Evolutionary conservation across 2,797 vertebrate genomes (phyloP), one percentile per base, ranked within the genome.

Genomic region (Cichlasoma orientale): DNA sequence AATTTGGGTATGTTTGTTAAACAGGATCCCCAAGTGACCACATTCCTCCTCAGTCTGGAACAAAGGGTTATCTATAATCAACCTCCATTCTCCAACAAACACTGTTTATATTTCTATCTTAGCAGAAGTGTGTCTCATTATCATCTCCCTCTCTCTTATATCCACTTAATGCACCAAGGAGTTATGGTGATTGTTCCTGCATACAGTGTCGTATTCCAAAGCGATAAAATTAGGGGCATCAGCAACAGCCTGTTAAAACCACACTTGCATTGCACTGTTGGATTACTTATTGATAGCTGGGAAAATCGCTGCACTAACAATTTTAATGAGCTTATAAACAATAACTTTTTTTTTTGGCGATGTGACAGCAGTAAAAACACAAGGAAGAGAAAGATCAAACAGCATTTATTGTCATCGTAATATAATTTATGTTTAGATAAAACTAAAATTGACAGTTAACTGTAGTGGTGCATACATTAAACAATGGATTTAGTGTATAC

Each of bases 401-500:
- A 57, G 82, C 57, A 87, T 93, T 93, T 93, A 92, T 91, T 93
- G 74, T 92, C 41, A 87, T 91, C 53, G 84, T 89, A 82, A 92
- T 89, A 92, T 91, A 85, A 89, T 93, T 89, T 82, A 89, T 93
- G 87, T 91, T 90, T 70, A 56, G 81, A 91, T 88, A 89, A 93
- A 95, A 89, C 90, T 92, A 92, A 90, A 78, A 82, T 86, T 75
- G 80, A 80, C 81, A 90, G 88, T 82, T 81, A 77, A 86, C 58
- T 88, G 88, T 74, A 75, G 79, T 85, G 86, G 80, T 91, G 94
- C 91, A 86, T 90, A 90, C 77, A 84, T 77, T 78, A 84, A 89
- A 89, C 80, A 75, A 85, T 86, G 75, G 56, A 83, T 86, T 82
- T 71, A 70, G 88, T 92, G 88, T 88, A 78, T 86, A 92, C 94